Conservation (phyloP, 2,113 vertebrate species). For the Chaenogobius annularis region DNA sequence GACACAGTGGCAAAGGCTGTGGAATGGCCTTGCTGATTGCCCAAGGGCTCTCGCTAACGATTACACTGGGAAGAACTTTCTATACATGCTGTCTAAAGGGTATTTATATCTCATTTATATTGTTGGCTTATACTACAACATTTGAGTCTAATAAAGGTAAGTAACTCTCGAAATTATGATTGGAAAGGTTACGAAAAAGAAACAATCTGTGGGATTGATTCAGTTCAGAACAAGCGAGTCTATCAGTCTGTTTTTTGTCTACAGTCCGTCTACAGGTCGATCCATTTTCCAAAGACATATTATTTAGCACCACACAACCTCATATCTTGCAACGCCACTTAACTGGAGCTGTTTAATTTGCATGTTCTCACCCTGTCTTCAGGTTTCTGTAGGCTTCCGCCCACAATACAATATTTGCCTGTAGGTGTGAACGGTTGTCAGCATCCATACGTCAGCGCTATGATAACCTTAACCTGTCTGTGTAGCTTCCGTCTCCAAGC, state of each 20-base stretch:
- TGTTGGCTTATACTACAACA: neutral
- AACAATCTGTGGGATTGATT: too few species aligned
- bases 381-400: neutral
- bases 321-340: neutral
- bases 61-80: neutral
- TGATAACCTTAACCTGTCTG: neutral
- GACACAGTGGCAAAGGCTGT: neutral
- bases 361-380: slow-evolving; percentile 1
- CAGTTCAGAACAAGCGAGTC: too few species aligned
- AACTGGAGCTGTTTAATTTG: slow-evolving; percentile 4
- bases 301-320: neutral
- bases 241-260: too few species aligned
- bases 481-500: neutral
- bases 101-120: neutral
- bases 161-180: neutral
- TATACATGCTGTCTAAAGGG: neutral
- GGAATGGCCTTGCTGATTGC: neutral
- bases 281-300: neutral
- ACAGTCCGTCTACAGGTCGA: neutral
- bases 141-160: too few species aligned
- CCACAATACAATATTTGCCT: neutral
- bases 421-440: slow-evolving; percentile 1
- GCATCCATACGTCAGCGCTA: neutral
- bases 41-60: slow-evolving; percentile 1
- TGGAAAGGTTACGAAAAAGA: too few species aligned